Evolutionary conservation across 2,888 invertebrate genomes (phyloP).

Genomic region (Panopea generosa): DNA sequence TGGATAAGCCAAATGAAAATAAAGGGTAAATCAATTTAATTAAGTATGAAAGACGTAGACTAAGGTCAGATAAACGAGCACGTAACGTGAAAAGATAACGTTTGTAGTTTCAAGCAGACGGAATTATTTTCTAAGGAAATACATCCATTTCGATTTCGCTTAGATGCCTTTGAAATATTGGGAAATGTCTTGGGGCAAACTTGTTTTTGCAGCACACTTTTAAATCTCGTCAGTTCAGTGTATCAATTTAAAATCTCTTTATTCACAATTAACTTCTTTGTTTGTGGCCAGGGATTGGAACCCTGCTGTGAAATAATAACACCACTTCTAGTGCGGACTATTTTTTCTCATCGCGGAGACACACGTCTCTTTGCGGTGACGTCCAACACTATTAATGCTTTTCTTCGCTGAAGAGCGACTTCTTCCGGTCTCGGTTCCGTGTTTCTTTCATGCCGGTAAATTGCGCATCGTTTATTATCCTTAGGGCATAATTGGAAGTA

Average conservation of each 20-base stretch:
- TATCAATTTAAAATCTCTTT: constrained; percentile 54
- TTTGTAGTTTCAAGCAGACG: too few relatives aligned
- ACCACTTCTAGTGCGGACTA: constrained; percentile 19
- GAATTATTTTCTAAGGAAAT: neutral
- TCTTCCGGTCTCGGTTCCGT: constrained; percentile 61
- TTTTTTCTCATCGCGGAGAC: constrained; percentile 23
- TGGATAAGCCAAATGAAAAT: too few relatives aligned
- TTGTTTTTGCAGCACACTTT: constrained; percentile 17
- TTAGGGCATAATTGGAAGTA: constrained; percentile 56
- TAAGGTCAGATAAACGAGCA: too few relatives aligned
- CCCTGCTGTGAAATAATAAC: constrained; percentile 53
- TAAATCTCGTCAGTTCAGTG: neutral
- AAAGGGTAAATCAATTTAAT: too few relatives aligned
- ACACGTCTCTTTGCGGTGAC: constrained; percentile 50
- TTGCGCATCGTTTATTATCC: constrained; percentile 61
- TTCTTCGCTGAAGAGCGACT: constrained; percentile 59
- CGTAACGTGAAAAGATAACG: too few relatives aligned
- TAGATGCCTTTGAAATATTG: neutral
- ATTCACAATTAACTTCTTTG: constrained; percentile 59
- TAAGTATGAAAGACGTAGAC: too few relatives aligned
- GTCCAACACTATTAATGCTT: constrained; percentile 57
- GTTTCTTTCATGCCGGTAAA: constrained; percentile 60
- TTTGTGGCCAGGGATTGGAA: constrained; percentile 37
- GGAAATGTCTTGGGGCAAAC: constrained; percentile 22
- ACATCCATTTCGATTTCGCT: constrained; percentile 6